Evolutionary conservation across 2,888 invertebrate species (phyloP), one percentile per base, ranked within the genome.

Genomic region (Hemistola chrysoprasaria): DNA sequence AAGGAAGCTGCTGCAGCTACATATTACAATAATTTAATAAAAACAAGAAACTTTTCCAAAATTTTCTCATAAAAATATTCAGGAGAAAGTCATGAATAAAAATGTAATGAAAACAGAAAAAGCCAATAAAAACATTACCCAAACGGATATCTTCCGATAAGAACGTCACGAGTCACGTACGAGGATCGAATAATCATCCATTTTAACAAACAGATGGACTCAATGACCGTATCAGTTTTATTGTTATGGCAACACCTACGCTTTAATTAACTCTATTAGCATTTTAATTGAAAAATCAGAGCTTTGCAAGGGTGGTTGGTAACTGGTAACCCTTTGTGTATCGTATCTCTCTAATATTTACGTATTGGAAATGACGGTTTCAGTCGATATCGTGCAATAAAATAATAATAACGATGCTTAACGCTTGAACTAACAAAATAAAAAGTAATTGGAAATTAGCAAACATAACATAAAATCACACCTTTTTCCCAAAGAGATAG

Each of bases 201-300:
- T 42, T 25, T 33, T 39, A 27, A 27, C 33, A 28, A 26, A 40
- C 37, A 11, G 41, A 29, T 40, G 36, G 38, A 22, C 20, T 8
- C 36, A 28, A 34, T 47, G 39, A 26, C 40, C 36, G 36, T 40
- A 44, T 41, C 37, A 24, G 27, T 32, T 39, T 36, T 36, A 47
- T 44, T 49, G 37, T 50, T 51, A 47, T 47, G 42, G 33, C 45
- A 47, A 34, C 40, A 39, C 35, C 37, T 38, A 37, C 29, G 37
- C 37, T 16, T 16, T 47, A 50, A 53, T 49, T 24, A 47, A 31
- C 27, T 31, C 20, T 40, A 68, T 71, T 70, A 63, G 56, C 68
- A 74, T 68, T 50, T 61, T 68, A 67, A 71, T 67, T 61, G 65
- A 62, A 67, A 64, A 65, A 62, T 59, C 54, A 46, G 25, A 43